Base-by-base conservation (phyloP, 2,797 vertebrate species). In the Gymnothorax javanicus region DNA sequence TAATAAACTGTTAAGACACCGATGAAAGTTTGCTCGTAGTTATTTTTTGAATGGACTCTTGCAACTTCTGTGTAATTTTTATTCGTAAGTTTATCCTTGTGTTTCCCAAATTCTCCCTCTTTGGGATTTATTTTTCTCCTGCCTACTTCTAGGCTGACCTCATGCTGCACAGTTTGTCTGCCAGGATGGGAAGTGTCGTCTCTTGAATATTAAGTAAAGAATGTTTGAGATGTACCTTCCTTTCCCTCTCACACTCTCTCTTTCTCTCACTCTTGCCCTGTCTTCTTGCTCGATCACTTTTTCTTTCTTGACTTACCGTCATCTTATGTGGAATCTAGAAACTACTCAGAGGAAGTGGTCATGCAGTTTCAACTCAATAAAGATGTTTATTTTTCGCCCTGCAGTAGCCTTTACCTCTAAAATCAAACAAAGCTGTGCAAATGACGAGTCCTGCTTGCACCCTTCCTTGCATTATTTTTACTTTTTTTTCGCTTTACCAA, bases 1-100 rank as follows among this genome's bases (percentile, higher is more conserved):
- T 84, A 84, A 84, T 84, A 84, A 84, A 84, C 59, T 64, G 60
- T 67, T 84, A 67, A 84, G 58, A 64, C 60, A 84, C 60, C 11
- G 7, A 67, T 20, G n/a, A 58, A 57, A 54, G 43, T 67, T 84
- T 67, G 33, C 50, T 84, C 60, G 4, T 2, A 84, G 43, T 84
- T 52, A 43, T 84, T 84, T n/a, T 50, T 23, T 59, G 71, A 33
- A 8, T 60, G 23, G 57, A 20, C 0, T 58, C 25, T 59, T 8
- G n/a, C 52, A 43, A 60, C 25, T 15, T 62, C 0, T 83, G 25
- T n/a, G n/a, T 4, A 15, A 23, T 59, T 23, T 33, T 43, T 59
- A 25, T 62, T 7, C 15, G 50, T 12, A 4, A 58, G 82, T 7
- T 4, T 57, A 58, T 43, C n/a, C 20, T 13, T 56, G 11, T 50